A percentile compares a stretch with the other conserved stretches of the same genome.
These are phyloP conservation scores for Notiomystis cincta DNA, from an alignment of 2,113 vertebrate genomes.

Conservation along the genomic window DNA sequence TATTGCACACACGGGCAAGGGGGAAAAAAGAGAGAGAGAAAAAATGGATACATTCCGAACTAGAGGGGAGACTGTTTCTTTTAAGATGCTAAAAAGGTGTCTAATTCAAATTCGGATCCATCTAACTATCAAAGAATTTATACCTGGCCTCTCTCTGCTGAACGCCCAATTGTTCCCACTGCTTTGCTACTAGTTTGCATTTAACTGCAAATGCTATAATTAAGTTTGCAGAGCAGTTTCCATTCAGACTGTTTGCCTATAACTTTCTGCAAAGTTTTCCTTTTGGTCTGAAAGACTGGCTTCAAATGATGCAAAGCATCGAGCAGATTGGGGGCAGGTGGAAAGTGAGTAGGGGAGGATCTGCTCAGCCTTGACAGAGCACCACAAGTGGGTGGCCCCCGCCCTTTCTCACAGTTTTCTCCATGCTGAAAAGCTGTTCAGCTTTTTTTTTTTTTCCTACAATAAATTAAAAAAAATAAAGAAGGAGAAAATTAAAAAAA, in stretches of 20 bases:
- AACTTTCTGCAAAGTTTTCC: background rate
- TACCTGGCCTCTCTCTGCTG: background rate
- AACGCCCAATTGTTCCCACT: background rate
- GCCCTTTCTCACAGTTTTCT: background rate
- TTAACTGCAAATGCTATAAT: background rate
- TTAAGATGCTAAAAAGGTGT: background rate
- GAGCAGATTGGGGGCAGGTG: background rate
- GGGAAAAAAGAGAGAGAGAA: accelerated
- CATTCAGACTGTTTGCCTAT: background rate
- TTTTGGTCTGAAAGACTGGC: background rate
- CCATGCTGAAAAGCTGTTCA: background rate
- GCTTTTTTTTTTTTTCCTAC: background rate
- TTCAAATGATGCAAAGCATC: background rate
- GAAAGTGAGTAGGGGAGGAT: background rate
- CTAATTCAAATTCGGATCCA: background rate
- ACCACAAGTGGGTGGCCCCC: background rate
- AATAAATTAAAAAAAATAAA: background rate
- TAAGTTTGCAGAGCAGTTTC: slow-evolving; percentile 1
- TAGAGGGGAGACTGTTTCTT: background rate
- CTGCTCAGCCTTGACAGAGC: background rate
- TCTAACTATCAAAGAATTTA: background rate
- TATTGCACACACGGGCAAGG: background rate
- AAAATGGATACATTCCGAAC: background rate
- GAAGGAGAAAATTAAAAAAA: background rate
- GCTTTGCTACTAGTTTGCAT: background rate